Conservation (phyloP, 2,888 invertebrate species). For the Villa cingulata region DNA sequence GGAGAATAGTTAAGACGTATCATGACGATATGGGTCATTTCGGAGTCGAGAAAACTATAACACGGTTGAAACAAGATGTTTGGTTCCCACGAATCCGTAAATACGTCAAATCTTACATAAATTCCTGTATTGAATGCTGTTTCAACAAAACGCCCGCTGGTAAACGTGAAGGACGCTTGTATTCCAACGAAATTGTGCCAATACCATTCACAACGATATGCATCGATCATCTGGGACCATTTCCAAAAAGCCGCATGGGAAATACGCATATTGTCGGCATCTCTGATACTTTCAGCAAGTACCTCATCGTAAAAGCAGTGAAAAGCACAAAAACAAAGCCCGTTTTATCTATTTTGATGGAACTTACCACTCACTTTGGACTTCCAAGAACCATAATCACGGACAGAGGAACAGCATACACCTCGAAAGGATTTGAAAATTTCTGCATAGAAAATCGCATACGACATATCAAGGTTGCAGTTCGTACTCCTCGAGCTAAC, state of each 20-base stretch:
- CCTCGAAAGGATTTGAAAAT: constrained; percentile 14
- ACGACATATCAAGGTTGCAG: constrained; percentile 17
- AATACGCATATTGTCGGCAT: too few species aligned
- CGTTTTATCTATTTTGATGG: constrained; percentile 11
- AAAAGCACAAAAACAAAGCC: constrained; percentile 10
- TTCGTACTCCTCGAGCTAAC: constrained; percentile 15
- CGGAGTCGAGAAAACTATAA: constrained; percentile 6
- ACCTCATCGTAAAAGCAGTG: constrained; percentile 13
- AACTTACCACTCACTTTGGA: constrained; percentile 12
- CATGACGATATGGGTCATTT: constrained; percentile 8
- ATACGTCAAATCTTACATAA: too few species aligned
- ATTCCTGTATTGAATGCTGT: too few species aligned
- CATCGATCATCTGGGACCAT: too few species aligned
- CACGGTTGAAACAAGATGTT: background rate
- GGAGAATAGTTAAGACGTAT: background rate
- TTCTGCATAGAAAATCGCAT: constrained; percentile 15
- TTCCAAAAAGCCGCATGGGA: too few species aligned
- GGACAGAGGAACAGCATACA: constrained; percentile 20
- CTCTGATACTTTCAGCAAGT: constrained; percentile 11
- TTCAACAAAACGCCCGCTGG: background rate
- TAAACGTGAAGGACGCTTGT: too few species aligned
- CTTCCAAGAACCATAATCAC: constrained; percentile 20
- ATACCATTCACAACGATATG: constrained; percentile 9
- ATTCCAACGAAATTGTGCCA: too few species aligned
- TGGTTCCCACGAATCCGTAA: too few species aligned